These are phyloP conservation scores for Hirtodrosophila confusa DNA, from an alignment of 2,888 invertebrate species.

Conservation along the genomic window DNA sequence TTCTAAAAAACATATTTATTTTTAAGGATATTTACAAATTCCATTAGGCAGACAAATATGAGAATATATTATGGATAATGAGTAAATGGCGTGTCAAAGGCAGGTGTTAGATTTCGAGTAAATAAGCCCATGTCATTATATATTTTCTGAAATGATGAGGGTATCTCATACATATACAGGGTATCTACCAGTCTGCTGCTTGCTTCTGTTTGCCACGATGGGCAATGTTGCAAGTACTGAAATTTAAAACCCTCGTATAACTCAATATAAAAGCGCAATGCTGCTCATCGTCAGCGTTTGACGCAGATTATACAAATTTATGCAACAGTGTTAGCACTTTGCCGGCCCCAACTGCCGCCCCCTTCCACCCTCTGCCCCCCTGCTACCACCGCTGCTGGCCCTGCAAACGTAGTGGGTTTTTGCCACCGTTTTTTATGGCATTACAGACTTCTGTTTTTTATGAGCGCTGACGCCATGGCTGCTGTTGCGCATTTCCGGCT, in stretches of 20 bases:
- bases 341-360: constrained; percentile 2
- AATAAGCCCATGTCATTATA: too few relatives aligned
- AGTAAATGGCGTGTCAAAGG: too few relatives aligned
- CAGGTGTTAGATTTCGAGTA: too few relatives aligned
- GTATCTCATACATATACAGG: too few relatives aligned
- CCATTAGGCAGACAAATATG: too few relatives aligned
- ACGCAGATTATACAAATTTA: constrained; percentile 75
- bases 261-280: constrained; percentile 58
- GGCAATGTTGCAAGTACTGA: constrained; percentile 35
- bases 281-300: constrained; percentile 45
- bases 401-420: constrained; percentile 3
- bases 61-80: too few relatives aligned
- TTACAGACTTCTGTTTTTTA: constrained; percentile 46
- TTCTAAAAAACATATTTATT: too few relatives aligned
- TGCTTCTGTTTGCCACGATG: background rate
- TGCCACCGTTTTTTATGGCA: constrained; percentile 52
- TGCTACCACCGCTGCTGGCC: background rate
- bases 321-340: constrained; percentile 72
- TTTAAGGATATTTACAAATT: too few relatives aligned
- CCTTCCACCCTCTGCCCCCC: background rate
- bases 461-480: constrained; percentile 38
- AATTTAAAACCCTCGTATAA: constrained; percentile 66
- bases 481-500: constrained; percentile 63
- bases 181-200: constrained; percentile 1
- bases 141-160: too few relatives aligned